These are phyloP conservation scores for Aeoliscus strigatus DNA, from an alignment of 2,797 vertebrate species.

Conservation along the genomic window DNA sequence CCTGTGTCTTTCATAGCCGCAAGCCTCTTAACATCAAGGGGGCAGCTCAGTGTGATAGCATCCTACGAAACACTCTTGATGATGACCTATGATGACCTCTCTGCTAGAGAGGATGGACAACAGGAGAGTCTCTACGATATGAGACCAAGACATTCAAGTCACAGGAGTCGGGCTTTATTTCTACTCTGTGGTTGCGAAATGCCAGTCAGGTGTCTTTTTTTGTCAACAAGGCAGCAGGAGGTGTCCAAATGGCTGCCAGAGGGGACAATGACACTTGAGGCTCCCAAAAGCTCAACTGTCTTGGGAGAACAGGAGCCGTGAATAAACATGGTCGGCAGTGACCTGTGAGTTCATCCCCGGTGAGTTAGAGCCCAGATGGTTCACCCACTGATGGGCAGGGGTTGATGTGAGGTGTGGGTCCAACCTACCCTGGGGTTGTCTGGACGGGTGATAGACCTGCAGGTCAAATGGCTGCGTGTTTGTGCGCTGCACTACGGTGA, in stretches of 20 bases:
- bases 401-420: no score
- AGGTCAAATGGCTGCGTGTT: slow-evolving; percentile 95
- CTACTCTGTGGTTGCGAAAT: slow-evolving; percentile 21
- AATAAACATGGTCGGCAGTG: slow-evolving; percentile 29
- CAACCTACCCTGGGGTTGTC: slow-evolving; percentile 86
- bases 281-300: slow-evolving; percentile 56
- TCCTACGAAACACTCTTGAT: slow-evolving; percentile 7
- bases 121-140: slow-evolving; percentile 11
- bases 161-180: slow-evolving; percentile 25
- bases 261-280: slow-evolving; percentile 37
- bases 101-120: slow-evolving; percentile 25
- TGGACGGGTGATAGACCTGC: slow-evolving; percentile 92
- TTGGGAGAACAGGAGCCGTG: slow-evolving; percentile 21
- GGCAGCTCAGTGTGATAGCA: slow-evolving; percentile 22
- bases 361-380: slow-evolving; percentile 18
- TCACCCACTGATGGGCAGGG: not conserved
- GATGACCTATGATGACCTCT: no score
- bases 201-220: slow-evolving; percentile 44
- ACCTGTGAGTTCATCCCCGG: slow-evolving; percentile 24
- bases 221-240: slow-evolving; percentile 33
- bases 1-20: slow-evolving; percentile 7
- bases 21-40: slow-evolving; percentile 20
- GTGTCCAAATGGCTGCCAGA: slow-evolving; percentile 35
- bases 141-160: slow-evolving; percentile 39
- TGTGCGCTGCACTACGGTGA: slow-evolving; percentile 94